Base-by-base conservation (phyloP, 2,888 invertebrate species). In the Crepidodera aurea region DNA sequence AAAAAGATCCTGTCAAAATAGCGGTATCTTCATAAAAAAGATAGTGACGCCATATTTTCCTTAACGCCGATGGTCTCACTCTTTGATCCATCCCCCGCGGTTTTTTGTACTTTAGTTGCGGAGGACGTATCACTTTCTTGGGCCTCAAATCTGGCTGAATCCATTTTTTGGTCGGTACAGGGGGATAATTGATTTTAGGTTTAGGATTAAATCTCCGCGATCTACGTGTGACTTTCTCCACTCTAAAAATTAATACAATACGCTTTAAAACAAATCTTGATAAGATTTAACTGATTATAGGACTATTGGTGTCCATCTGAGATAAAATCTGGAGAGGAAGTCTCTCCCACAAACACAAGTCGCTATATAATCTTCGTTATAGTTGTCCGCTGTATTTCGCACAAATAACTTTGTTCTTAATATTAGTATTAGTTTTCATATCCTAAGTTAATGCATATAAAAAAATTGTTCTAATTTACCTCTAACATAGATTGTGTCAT, bases 101-200 rank as follows among this genome's bases (percentile, higher is more conserved):
- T 66, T 79, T 78, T 0, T 61, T 32, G 39, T 72, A 71, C 51
- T 59, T 69, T 32, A 76, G 75, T 44, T 62, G 68, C 2, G 73
- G 71, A 29, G 72, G 68, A 1, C 65, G 67, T 40, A 65, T 67
- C 34, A 32, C 59, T 39, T 77, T 69, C 60, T 73, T 46, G 8
- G 40, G 65, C 39, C 78, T 68, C 60, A 72, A 51, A 27, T 78
- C 74, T 2, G 80, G 80, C 0, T 79, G 78, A 37, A 78, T 72
- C 80, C 80, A 80, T 77, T 75, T 80, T 66, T 70, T 74, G 0
- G 74, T 75, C 0, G 77, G 70, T 1, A 80, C 73, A 2, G 79
- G 79, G 0, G 80, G 80, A 61, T 79, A 79, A 2, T 73, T 71
- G 16, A 80, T 79, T 18, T 64, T 65, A 4, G 71, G 70, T 51